Base-by-base conservation (phyloP, 2,797 vertebrate species). In the Malacoraja senta region DNA sequence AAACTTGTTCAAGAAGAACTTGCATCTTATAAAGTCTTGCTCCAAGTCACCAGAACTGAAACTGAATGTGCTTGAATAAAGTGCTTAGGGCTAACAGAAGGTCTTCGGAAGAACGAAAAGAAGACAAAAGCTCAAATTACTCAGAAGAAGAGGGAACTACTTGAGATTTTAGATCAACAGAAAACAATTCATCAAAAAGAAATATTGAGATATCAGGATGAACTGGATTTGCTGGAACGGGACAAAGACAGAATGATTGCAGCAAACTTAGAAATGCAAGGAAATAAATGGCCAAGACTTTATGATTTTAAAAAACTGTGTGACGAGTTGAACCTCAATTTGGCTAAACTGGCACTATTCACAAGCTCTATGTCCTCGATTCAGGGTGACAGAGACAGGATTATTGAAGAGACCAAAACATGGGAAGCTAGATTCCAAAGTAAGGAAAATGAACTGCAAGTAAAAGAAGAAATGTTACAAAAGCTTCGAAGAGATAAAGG, bases 391-490 rank as follows among this genome's bases (percentile, higher is more conserved):
- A 93, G 95, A 53, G 95, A 95, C 93, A 94, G 94, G 88, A 95
- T 95, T 1, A 80, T 96, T 88, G 95, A 96, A 0, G 96, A 96
- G 65, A 93, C 96, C 93, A 97, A 96, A 92, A 94, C 94, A 0
- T 98, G 97, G 97, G 96, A 97, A 63, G 84, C 92, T 9, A 83
- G 96, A 91, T 97, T 96, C 94, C 97, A 97, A 8, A 97, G 95
- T 94, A 98, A 98, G 94, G 97, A 98, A 71, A 96, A 94, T 91
- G 97, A 97, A 94, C 95, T 98, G 35, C 96, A 97, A 3, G 97
- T 97, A 0, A 96, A 97, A 93, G 96, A 96, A 26, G 96, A 95
- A 93, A 96, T 95, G 93, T 96, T 98, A 93, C 95, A 93, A 58
- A 93, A 96, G 3, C 96, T 98, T 93, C 96, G 97, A 44, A 26